A percentile compares a stretch with the other conserved stretches of the same genome.
phyloP scores from a whole-genome alignment of 2,888 invertebrate species.

The Nemoura dubitans region DNA sequence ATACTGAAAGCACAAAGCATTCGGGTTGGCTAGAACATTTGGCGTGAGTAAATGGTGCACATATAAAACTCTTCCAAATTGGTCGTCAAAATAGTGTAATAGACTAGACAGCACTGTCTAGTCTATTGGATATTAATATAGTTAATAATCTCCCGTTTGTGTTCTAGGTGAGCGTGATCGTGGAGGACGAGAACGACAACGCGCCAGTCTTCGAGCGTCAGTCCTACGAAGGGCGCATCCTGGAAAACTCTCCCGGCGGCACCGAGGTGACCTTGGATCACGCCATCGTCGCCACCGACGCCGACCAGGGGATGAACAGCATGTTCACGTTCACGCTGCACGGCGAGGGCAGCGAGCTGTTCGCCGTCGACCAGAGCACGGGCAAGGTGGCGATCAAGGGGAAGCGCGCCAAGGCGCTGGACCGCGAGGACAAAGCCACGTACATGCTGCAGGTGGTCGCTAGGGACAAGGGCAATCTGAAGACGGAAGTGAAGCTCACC shows the following conservation, averaged over 20 bases:
- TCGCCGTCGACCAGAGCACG: slow-evolving; percentile 71
- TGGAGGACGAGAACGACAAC: slow-evolving; percentile 89
- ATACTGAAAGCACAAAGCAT: too few species aligned
- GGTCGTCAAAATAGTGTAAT: too few species aligned
- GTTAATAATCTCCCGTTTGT: not conserved
- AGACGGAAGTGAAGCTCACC: slow-evolving; percentile 75
- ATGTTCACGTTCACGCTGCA: slow-evolving; percentile 74
- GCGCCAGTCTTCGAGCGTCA: slow-evolving; percentile 79
- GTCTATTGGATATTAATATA: too few species aligned
- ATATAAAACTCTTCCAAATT: too few species aligned
- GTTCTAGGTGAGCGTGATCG: slow-evolving; percentile 70
- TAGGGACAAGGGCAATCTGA: slow-evolving; percentile 75
- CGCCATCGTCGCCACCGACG: slow-evolving; percentile 75
- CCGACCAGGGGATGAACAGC: slow-evolving; percentile 74
- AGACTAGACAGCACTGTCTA: too few species aligned
- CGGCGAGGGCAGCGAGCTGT: slow-evolving; percentile 80
- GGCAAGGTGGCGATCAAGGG: slow-evolving; percentile 71
- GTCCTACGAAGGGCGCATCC: slow-evolving; percentile 78
- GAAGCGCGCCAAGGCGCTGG: slow-evolving; percentile 60
- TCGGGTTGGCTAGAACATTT: too few species aligned
- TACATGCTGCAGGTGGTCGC: slow-evolving; percentile 79
- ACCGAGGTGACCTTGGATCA: slow-evolving; percentile 76
- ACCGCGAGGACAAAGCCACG: slow-evolving; percentile 75
- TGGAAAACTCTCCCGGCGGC: slow-evolving; percentile 77
- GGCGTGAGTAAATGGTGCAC: too few species aligned